Conservation (phyloP, 2,113 vertebrate genomes). For the Clarias batrachus region DNA sequence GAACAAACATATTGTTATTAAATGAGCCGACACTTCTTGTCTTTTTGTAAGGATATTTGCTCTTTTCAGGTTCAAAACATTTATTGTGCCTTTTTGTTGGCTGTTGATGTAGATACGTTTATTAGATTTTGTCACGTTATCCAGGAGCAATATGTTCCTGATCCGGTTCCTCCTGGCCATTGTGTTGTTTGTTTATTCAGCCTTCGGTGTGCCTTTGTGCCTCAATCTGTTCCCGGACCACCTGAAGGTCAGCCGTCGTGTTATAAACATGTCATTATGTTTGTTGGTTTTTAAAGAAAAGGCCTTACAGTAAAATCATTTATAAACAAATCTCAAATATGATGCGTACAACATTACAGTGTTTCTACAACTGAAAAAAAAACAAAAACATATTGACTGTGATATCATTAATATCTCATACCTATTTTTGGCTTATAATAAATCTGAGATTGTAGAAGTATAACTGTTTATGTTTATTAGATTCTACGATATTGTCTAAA, state of each 20-base stretch:
- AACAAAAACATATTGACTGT: not conserved
- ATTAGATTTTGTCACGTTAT: not conserved
- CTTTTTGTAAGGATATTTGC: constrained; percentile 5
- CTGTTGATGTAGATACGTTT: constrained; percentile 13
- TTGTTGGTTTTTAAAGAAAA: not conserved
- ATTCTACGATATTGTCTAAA: not conserved
- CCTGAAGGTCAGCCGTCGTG: not conserved
- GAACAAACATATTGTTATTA: not conserved
- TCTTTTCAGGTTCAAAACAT: not conserved
- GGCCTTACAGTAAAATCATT: not conserved
- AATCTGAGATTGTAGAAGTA: not conserved
- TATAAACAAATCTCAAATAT: not conserved
- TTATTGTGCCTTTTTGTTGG: not conserved
- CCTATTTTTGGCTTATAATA: not conserved
- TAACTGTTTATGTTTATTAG: not conserved
- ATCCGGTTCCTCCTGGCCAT: not conserved
- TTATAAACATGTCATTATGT: not conserved
- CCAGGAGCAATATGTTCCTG: constrained; percentile 17
- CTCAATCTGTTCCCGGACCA: not conserved
- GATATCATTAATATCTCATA: not conserved
- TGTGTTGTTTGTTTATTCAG: constrained; percentile 7
- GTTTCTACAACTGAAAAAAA: not conserved
- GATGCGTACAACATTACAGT: not conserved
- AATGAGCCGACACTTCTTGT: not conserved
- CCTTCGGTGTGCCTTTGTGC: not conserved